phyloP scores from a whole-genome alignment of 2,797 vertebrate species.

The Pipistrellus nathusii region DNA sequence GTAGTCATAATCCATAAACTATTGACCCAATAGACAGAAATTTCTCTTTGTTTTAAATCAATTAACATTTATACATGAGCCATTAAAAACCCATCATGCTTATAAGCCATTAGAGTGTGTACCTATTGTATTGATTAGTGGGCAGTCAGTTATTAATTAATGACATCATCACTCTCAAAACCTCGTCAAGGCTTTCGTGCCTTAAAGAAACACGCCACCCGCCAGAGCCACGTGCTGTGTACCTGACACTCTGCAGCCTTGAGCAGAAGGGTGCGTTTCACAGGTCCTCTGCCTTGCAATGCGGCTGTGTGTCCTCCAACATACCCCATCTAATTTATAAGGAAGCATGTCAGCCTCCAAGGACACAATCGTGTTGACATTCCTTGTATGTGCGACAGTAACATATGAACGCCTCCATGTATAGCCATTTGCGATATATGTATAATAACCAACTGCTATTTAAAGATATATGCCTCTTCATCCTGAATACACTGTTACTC shows the following conservation, averaged over 20 bases:
- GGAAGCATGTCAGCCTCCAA: background rate
- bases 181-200: constrained; percentile 15
- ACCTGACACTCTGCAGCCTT: background rate
- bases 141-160: constrained; percentile 77
- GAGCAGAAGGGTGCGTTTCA: background rate
- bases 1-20: constrained; percentile 52
- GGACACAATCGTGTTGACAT: background rate
- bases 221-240: background rate
- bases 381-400: background rate
- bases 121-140: constrained; percentile 75
- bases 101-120: constrained; percentile 75
- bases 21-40: constrained; percentile 72
- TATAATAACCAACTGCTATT: background rate
- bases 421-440: background rate
- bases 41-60: constrained; percentile 71
- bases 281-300: background rate
- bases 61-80: constrained; percentile 79
- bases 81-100: constrained; percentile 74
- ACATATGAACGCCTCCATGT: background rate
- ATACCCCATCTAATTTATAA: background rate
- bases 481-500: background rate
- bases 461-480: background rate
- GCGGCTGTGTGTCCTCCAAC: background rate
- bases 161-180: constrained; percentile 70
- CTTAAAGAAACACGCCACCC: constrained; percentile 46